A percentile compares a stretch with the other conserved stretches of the same genome.
These are phyloP conservation scores for Acleris cristana DNA, from an alignment of 2,888 invertebrate species.

Conservation along the genomic window DNA sequence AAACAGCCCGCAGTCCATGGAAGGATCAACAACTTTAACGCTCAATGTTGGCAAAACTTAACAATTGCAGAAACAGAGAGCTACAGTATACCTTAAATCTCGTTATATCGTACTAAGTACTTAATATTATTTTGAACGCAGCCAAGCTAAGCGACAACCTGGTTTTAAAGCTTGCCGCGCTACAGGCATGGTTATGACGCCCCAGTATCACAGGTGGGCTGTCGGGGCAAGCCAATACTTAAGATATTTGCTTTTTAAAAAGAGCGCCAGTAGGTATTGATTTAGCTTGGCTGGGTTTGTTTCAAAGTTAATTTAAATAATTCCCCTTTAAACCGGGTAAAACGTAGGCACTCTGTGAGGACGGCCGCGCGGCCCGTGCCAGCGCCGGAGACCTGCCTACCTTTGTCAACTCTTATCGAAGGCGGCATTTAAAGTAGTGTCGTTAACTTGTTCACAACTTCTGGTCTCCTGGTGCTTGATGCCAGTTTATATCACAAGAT, in stretches of 20 bases:
- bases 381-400: constrained; percentile 52
- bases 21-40: constrained; percentile 43
- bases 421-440: too few relatives aligned
- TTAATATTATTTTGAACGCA: constrained; percentile 44
- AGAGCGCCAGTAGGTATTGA: constrained; percentile 11
- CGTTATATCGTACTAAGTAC: constrained; percentile 39
- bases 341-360: constrained; percentile 68
- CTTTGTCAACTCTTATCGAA: too few relatives aligned
- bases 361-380: constrained; percentile 68
- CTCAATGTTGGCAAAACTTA: constrained; percentile 39
- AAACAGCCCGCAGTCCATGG: constrained; percentile 8
- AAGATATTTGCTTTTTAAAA: too few relatives aligned
- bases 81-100: constrained; percentile 41
- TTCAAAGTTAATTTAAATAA: constrained; percentile 39
- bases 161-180: constrained; percentile 8
- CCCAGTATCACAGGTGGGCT: constrained; percentile 14
- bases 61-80: constrained; percentile 44
- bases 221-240: not conserved
- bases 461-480: constrained; percentile 53
- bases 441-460: constrained; percentile 19
- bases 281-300: constrained; percentile 49
- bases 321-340: constrained; percentile 47
- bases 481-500: constrained; percentile 56
- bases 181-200: not conserved
- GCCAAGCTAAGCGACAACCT: constrained; percentile 45